These are phyloP conservation scores for Callaeas wilsoni DNA, from an alignment of 2,113 vertebrate species.

Conservation along the genomic window DNA sequence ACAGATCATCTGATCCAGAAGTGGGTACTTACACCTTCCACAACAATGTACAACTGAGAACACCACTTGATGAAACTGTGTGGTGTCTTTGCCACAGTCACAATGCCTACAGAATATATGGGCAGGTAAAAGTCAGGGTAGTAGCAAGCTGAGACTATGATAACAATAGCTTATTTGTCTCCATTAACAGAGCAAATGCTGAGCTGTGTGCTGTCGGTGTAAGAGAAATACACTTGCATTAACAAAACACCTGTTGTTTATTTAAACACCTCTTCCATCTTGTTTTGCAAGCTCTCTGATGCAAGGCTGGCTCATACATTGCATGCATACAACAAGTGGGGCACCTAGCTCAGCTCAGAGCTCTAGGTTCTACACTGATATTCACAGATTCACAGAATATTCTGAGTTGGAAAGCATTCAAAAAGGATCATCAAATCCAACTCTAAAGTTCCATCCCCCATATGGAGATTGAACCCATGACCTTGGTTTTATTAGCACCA, in stretches of 20 bases:
- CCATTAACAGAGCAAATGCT: slow-evolving; percentile 25
- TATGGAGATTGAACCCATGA: not conserved
- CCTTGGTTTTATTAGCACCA: not conserved
- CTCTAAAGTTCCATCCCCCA: not conserved
- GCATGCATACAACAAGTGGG: not conserved
- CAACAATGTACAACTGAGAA: not conserved
- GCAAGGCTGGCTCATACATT: not conserved
- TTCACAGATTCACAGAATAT: not conserved
- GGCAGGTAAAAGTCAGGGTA: not conserved
- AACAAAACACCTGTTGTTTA: slow-evolving; percentile 32
- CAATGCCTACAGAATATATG: not conserved
- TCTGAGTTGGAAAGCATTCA: not conserved
- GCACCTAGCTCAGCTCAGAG: not conserved
- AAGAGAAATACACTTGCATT: slow-evolving; percentile 19
- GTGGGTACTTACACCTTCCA: not conserved
- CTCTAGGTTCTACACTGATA: not conserved
- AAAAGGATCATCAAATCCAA: not conserved
- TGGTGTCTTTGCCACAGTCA: not conserved
- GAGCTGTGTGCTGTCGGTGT: not conserved
- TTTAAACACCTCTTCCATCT: slow-evolving; percentile 28
- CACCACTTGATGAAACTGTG: not conserved
- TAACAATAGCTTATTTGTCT: slow-evolving; percentile 25
- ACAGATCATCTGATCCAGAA: not conserved
- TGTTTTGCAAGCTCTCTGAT: not conserved
- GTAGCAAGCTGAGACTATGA: not conserved